phyloP scores from a whole-genome alignment of 2,888 invertebrate genomes.

The Amiota minor region DNA sequence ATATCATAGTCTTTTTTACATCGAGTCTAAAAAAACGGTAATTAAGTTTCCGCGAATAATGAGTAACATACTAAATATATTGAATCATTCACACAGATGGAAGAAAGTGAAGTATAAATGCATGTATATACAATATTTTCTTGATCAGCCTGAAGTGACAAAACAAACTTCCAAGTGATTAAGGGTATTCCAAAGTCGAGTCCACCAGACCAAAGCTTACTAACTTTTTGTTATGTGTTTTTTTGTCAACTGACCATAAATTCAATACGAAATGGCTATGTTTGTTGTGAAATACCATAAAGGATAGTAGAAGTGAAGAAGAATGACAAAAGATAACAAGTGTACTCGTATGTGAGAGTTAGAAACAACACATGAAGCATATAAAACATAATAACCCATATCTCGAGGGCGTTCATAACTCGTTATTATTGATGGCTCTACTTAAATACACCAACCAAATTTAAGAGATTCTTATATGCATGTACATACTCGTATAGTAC shows the following conservation, averaged over 20 bases:
- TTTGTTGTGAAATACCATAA: neutral
- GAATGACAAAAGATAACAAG: neutral
- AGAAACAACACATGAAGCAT: slow-evolving; percentile 5
- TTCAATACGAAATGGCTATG: slow-evolving; percentile 10
- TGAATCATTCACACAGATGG: too few relatives aligned
- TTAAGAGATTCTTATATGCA: neutral
- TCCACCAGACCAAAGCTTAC: too few relatives aligned
- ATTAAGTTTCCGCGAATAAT: too few relatives aligned
- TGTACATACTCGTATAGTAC: too few relatives aligned
- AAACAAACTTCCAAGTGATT: too few relatives aligned
- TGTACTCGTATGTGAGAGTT: neutral
- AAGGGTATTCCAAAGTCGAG: too few relatives aligned
- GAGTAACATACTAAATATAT: too few relatives aligned
- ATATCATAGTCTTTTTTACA: too few relatives aligned
- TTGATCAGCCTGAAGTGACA: too few relatives aligned
- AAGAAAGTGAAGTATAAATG: too few relatives aligned
- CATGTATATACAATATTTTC: too few relatives aligned
- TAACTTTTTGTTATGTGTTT: neutral
- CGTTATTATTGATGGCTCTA: neutral
- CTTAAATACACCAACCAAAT: neutral
- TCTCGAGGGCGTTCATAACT: slow-evolving; percentile 25
- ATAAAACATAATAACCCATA: slow-evolving; percentile 22
- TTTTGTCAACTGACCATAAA: slow-evolving; percentile 22
- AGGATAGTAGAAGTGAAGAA: neutral
- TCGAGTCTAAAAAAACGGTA: too few relatives aligned